Percentiles rank a stretch among this genome's conserved stretches.
phyloP scores from a whole-genome alignment of 1,140 invertebrate species.

The Tribolium castaneum region DNA sequence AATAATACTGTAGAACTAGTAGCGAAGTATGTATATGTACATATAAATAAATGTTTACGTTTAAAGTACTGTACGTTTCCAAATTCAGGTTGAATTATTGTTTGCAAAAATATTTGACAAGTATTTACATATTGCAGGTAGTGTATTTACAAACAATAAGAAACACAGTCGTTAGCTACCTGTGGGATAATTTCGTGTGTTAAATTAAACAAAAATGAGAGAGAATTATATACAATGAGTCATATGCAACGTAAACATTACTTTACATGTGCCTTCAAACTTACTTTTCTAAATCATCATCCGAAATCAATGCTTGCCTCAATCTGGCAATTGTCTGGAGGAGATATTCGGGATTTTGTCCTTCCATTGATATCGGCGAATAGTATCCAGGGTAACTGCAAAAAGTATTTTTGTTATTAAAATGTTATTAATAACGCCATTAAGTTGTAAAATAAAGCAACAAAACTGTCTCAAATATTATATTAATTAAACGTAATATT shows the following conservation, averaged over 20 bases:
- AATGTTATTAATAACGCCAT: neutral
- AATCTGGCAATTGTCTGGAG: constrained; percentile 57
- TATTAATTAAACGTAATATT: constrained; percentile 4
- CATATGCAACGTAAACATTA: neutral
- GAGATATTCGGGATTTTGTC: constrained; percentile 56
- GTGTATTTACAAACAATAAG: too few species aligned
- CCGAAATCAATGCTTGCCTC: constrained; percentile 56
- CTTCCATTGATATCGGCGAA: constrained; percentile 53
- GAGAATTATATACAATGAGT: neutral
- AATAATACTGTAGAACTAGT: too few species aligned
- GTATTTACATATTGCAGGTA: too few species aligned
- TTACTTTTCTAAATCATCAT: constrained; percentile 61
- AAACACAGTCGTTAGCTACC: too few species aligned
- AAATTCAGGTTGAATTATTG: too few species aligned
- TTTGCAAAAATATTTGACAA: too few species aligned
- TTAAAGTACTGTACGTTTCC: too few species aligned
- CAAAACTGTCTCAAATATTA: neutral
- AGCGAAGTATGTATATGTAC: too few species aligned
- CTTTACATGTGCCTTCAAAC: constrained; percentile 29
- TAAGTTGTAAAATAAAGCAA: constrained; percentile 6
- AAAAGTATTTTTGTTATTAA: constrained; percentile 21
- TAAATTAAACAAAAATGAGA: too few species aligned
- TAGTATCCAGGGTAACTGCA: constrained; percentile 58
- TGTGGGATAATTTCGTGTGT: too few species aligned
- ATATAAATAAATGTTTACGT: too few species aligned